Evolutionary conservation across 1,140 invertebrate genomes (phyloP).

Genomic region (Saxidomus purpurata): DNA sequence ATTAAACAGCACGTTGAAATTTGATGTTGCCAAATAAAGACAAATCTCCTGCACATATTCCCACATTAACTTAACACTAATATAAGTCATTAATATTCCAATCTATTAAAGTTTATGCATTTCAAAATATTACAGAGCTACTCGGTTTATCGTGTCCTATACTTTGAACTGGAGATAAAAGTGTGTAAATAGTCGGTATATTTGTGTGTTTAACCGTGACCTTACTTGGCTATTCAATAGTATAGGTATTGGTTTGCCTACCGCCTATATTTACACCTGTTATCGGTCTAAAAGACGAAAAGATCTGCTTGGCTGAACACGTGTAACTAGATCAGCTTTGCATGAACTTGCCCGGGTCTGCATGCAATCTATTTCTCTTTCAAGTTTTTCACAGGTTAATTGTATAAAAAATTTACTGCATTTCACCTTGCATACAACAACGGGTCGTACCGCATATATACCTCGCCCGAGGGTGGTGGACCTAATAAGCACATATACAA

Average conservation of each 20-base stretch:
- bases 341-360: neutral
- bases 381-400: no score
- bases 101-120: neutral
- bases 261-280: conserved; percentile 7
- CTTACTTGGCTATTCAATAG: neutral
- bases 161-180: conserved; percentile 17
- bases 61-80: neutral
- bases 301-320: neutral
- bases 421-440: no score
- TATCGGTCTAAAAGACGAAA: neutral
- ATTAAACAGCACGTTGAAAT: neutral
- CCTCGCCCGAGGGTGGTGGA: no score
- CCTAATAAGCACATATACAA: no score
- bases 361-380: no score
- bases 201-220: conserved; percentile 21
- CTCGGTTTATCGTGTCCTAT: neutral
- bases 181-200: neutral
- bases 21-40: neutral
- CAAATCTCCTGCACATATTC: neutral
- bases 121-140: neutral
- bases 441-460: no score
- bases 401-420: no score
- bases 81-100: neutral
- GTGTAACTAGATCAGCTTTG: neutral
- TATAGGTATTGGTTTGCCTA: neutral